Evolutionary conservation across 35 echinoderm and acorn worm species (phyloP), one percentile per base, ranked within the genome.

Genomic region (Strongylocentrotus purpuratus): DNA sequence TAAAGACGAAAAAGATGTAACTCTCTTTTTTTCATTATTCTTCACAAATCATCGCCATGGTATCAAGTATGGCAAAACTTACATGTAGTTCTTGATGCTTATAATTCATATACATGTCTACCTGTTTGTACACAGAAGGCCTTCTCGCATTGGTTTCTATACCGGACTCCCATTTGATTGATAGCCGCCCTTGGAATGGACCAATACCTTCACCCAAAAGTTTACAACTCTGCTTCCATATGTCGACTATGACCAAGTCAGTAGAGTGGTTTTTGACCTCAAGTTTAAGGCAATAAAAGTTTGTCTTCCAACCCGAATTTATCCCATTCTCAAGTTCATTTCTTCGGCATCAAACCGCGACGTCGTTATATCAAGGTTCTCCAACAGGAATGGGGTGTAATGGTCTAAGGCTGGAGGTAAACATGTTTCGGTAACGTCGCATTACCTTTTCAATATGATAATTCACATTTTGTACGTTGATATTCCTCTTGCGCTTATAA

Each of bases 151-250:
- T 28, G 65, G 20, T n/a, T 78, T 70, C 61, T 59, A 7, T 59
- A 11, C 2, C 20, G 7, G 65, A 22, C 65, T 78, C 28, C 20
- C n/a, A 9, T 78, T 78, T 78, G 65, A 78, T 78, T 78, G 65
- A 78, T 78, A 22, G 65, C 15, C 15, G 65, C 20, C 65, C 65
- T 78, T 78, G 65, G 65, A 78, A 78, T n/a, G 25, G 65, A n/a
- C 65, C 65, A 28, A 28, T 78, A 78, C 65, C 65, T 78, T 78
- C 65, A 78, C 28, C 65, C 65, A 78, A 78, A 78, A 78, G 22
- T 78, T 78, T 78, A 78, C 22, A 78, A 78, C 65, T 78, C 65
- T 78, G 65, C 65, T 78, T 78, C 65, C 65, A 78, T n/a, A 78
- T 78, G 65, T 28, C 65, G 28, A 28, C 65, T 18, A 78, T 15